A percentile compares a stretch with the other conserved stretches of the same genome.
Conservation (phyloP, 1,140 invertebrate genomes). For the Danaus plexippus region DNA sequence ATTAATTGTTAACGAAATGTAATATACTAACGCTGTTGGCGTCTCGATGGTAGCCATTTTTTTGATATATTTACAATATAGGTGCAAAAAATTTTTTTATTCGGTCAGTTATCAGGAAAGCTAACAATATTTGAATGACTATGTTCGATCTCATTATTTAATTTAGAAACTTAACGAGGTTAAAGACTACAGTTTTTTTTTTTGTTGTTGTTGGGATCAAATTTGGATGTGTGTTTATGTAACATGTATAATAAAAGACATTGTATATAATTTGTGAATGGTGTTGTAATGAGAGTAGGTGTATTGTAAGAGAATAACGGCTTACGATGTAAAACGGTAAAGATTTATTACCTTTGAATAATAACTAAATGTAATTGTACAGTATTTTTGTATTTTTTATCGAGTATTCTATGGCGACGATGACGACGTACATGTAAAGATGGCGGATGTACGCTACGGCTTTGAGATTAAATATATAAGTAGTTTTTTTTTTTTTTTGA, state of each 20-base stretch:
- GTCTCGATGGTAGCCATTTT: conserved; percentile 14
- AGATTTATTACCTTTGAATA: conserved; percentile 60
- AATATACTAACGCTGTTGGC: conserved; percentile 15
- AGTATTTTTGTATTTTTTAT: conserved; percentile 62
- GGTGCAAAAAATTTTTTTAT: conserved; percentile 18
- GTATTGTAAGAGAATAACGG: conserved; percentile 48
- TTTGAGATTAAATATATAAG: conserved; percentile 62
- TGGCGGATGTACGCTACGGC: conserved; percentile 16
- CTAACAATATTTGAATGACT: conserved; percentile 35
- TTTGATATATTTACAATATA: conserved; percentile 24
- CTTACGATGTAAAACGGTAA: conserved; percentile 46
- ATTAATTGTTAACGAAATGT: conserved; percentile 3
- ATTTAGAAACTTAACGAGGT: conserved; percentile 70
- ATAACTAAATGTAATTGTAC: conserved; percentile 66
- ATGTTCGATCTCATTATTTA: conserved; percentile 71
- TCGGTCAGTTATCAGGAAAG: conserved; percentile 18
- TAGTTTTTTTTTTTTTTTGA: conserved; percentile 35
- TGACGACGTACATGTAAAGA: conserved; percentile 22
- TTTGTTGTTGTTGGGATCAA: conserved; percentile 51
- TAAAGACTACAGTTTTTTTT: conserved; percentile 63
- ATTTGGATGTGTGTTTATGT: conserved; percentile 68
- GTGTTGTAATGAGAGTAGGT: conserved; percentile 52
- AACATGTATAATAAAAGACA: conserved; percentile 65
- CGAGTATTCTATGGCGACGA: conserved; percentile 59
- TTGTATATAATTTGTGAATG: conserved; percentile 70